A percentile compares a stretch with the other conserved stretches of the same genome.
These are phyloP conservation scores for Mesorhabditis sp. DNA, from an alignment of 2,888 invertebrate species.

Conservation along the genomic window DNA sequence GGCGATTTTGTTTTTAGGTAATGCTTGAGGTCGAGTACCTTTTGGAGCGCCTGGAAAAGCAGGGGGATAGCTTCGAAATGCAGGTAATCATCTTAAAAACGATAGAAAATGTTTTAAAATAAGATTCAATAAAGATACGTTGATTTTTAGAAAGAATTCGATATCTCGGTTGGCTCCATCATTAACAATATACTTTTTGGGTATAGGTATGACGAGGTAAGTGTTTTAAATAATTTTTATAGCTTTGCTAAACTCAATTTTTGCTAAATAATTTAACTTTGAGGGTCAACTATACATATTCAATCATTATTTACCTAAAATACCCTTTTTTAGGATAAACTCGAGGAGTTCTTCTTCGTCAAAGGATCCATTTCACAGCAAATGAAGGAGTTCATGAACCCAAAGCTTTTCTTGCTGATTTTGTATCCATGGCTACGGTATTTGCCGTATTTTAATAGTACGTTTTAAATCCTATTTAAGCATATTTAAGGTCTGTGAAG, in stretches of 20 bases:
- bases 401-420: not conserved
- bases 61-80: not conserved
- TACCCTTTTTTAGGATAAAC: not conserved
- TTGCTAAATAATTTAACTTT: not conserved
- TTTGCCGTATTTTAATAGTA: not conserved
- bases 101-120: too few species aligned
- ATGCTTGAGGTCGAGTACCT: not conserved
- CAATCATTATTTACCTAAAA: not conserved
- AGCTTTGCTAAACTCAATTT: not conserved
- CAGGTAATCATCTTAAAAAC: too few species aligned
- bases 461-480: not conserved
- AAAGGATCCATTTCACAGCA: not conserved
- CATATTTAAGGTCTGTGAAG: not conserved
- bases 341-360: conserved; percentile 4
- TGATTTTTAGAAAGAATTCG: conserved; percentile 1
- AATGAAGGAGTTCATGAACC: not conserved
- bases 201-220: not conserved
- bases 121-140: too few species aligned
- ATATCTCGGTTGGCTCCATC: not conserved
- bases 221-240: not conserved
- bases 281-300: not conserved
- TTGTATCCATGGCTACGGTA: not conserved
- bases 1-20: too few species aligned
- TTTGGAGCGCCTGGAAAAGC: not conserved
- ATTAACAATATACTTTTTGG: conserved; percentile 1